Percentiles rank a stretch among this genome's conserved stretches.
These are phyloP conservation scores for Schlechtendalia chinensis DNA, from an alignment of 1,140 invertebrate species.

Conservation along the genomic window DNA sequence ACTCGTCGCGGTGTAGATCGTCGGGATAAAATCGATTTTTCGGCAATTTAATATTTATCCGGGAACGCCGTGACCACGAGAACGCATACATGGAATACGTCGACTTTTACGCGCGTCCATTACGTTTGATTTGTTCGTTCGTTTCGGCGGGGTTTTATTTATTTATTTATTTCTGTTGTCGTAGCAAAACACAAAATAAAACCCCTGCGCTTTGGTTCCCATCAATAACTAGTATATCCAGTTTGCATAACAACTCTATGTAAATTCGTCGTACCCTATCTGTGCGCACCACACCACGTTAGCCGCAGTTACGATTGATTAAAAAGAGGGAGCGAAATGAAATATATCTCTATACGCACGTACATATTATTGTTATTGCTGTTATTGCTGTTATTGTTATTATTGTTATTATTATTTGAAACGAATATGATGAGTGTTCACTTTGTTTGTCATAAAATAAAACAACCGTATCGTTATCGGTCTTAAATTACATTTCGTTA, in stretches of 20 bases:
- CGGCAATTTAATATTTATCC: not conserved
- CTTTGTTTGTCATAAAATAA: not conserved
- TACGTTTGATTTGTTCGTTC: not conserved
- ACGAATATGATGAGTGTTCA: not conserved
- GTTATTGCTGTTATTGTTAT: too few species aligned
- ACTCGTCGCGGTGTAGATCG: too few species aligned
- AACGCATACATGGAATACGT: not conserved
- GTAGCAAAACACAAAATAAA: not conserved
- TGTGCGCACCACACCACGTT: not conserved
- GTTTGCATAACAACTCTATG: conserved; percentile 17
- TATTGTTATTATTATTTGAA: not conserved
- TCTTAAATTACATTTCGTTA: conserved; percentile 6
- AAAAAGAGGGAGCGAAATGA: conserved; percentile 19
- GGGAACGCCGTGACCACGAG: not conserved
- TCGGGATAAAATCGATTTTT: not conserved
- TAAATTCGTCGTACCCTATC: conserved; percentile 16
- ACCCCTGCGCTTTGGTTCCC: not conserved
- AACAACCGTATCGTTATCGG: not conserved
- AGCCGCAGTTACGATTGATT: conserved; percentile 11
- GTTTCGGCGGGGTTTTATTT: too few species aligned
- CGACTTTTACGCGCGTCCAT: not conserved
- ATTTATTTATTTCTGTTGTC: too few species aligned
- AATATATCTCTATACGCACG: not conserved
- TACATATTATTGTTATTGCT: not conserved
- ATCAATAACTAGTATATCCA: conserved; percentile 25